Evolutionary conservation across 2,113 vertebrate species (phyloP).

Genomic region (Phalacrocorax brasilianus): DNA sequence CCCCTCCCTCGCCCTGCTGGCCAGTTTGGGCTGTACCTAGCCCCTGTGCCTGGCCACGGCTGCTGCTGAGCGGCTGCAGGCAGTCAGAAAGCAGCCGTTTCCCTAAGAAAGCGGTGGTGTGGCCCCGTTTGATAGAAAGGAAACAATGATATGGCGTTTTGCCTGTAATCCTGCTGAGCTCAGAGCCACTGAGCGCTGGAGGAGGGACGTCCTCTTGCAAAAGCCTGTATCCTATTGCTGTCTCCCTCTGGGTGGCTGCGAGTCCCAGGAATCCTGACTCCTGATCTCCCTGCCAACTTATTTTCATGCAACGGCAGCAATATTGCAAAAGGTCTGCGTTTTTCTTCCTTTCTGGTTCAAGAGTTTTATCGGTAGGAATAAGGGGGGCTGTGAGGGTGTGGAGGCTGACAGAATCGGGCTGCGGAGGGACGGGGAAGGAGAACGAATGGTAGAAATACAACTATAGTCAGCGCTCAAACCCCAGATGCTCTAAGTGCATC

Average conservation of each 20-base stretch:
- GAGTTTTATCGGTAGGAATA: neutral
- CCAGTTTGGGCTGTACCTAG: neutral
- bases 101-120: neutral
- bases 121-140: neutral
- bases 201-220: neutral
- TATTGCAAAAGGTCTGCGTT: neutral
- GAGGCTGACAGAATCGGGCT: neutral
- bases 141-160: neutral
- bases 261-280: neutral
- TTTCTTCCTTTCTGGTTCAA: neutral
- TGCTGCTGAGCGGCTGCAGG: neutral
- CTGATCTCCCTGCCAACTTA: neutral
- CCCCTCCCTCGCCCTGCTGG: neutral
- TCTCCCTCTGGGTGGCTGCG: neutral
- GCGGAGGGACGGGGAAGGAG: neutral
- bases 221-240: accelerated
- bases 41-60: neutral
- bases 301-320: neutral
- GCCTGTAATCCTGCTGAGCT: accelerated
- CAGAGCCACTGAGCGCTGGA: accelerated
- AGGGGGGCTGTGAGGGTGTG: accelerated
- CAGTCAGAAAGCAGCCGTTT: neutral
- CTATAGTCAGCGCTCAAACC: neutral
- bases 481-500: neutral
- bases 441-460: neutral